A percentile compares a stretch with the other conserved stretches of the same genome.
Conservation (phyloP, 1,140 invertebrate species). For the Doryteuthis pealeii region DNA sequence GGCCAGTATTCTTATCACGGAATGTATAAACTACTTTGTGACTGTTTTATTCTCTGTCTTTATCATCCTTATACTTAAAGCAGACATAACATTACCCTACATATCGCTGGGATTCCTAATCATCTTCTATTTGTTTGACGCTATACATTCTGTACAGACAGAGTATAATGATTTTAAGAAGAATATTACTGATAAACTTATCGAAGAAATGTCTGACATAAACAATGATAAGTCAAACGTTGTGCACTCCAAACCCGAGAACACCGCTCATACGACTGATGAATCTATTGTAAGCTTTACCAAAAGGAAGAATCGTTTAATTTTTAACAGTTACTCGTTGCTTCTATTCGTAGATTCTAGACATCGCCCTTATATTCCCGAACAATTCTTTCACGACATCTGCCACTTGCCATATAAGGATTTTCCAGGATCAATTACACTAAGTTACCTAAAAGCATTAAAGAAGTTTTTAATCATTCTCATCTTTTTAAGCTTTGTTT, state of each 20-base stretch:
- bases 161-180: slow-evolving; percentile 45
- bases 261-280: not conserved
- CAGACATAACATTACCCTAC: slow-evolving; percentile 37
- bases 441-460: slow-evolving; percentile 28
- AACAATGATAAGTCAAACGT: not conserved
- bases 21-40: slow-evolving; percentile 40
- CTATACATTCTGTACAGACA: slow-evolving; percentile 36
- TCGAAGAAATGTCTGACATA: not conserved
- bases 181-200: slow-evolving; percentile 29
- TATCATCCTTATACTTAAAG: slow-evolving; percentile 51
- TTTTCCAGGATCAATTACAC: slow-evolving; percentile 34
- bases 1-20: slow-evolving; percentile 37
- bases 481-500: slow-evolving; percentile 41
- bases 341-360: slow-evolving; percentile 39
- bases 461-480: slow-evolving; percentile 31
- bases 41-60: slow-evolving; percentile 42
- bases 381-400: slow-evolving; percentile 38
- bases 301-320: not conserved
- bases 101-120: slow-evolving; percentile 40
- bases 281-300: not conserved
- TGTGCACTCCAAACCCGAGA: not conserved
- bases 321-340: not conserved
- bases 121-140: slow-evolving; percentile 39
- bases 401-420: slow-evolving; percentile 33
- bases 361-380: slow-evolving; percentile 38